phyloP scores from a whole-genome alignment of 2,113 vertebrate species.

The Odocoileus virginianus region DNA sequence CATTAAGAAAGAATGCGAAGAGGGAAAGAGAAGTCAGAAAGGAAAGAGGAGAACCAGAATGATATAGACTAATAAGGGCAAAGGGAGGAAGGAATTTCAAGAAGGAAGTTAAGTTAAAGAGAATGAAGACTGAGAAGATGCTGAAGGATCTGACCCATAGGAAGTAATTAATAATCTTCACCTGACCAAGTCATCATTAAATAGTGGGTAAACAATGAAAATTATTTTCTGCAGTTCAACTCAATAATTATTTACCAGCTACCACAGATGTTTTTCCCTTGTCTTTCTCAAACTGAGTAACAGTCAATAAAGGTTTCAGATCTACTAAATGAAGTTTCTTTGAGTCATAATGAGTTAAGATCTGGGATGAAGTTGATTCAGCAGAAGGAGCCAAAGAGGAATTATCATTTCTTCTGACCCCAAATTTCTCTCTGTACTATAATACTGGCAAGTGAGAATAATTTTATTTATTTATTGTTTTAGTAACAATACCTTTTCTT shows the following conservation, averaged over 20 bases:
- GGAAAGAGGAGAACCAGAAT: background rate
- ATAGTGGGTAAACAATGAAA: background rate
- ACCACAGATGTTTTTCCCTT: background rate
- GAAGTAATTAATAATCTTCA: background rate
- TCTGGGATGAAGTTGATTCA: background rate
- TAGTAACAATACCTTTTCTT: background rate
- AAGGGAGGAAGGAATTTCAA: background rate
- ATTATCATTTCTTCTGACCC: background rate
- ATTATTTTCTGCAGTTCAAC: conserved; percentile 18
- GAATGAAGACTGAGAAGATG: background rate
- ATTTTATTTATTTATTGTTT: background rate
- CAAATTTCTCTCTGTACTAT: background rate
- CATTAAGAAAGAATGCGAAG: background rate
- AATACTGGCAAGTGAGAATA: background rate
- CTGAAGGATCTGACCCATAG: background rate
- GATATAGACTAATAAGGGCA: background rate
- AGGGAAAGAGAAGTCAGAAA: background rate
- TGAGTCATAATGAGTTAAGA: background rate
- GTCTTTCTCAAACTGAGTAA: background rate
- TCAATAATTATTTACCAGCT: background rate
- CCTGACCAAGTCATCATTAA: background rate
- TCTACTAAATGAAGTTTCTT: background rate
- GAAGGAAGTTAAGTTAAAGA: conserved; percentile 26
- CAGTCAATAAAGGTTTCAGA: background rate
- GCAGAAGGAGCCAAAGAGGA: conserved; percentile 3